Base-by-base conservation (phyloP, 2,797 vertebrate species). In the Phrynocephalus forsythii region DNA sequence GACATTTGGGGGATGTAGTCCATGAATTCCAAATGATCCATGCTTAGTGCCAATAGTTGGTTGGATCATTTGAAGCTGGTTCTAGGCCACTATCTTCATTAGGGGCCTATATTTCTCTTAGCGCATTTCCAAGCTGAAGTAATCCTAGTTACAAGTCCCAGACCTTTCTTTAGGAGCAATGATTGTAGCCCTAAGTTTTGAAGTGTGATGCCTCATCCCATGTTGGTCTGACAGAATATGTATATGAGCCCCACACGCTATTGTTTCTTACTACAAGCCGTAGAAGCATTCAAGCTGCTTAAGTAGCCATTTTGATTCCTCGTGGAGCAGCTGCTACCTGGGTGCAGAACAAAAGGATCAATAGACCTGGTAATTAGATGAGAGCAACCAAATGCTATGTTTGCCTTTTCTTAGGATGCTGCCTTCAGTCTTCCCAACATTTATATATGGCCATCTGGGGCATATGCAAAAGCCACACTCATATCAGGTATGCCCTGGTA, bases 321-420 rank as follows among this genome's bases (percentile, higher is more conserved):
- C 68, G n/a, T 86, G 38, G 6, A 80, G 78, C 68, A 80, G 50
- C 85, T 80, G 67, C 68, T 86, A 80, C 68, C 50, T 86, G 68
- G 11, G 67, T 20, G 16, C 68, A 72, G 67, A 86, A 33, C 67
- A 80, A 86, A 80, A 80, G 68, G 67, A 86, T 86, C 78, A n/a
- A 80, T 72, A 72, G 69, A 60, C 67, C 50, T 80, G 78, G 50
- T 30, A 86, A 86, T 79, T 60, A 79, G 67, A 71, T 33, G 67
- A 33, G 66, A 79, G 50, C 48, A 56, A 56, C 76, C 76, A 79
- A 71, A 79, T 79, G 77, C 20, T 71, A 10, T 52, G 9, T 68
- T 56, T 28, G 10, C 50, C 8, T 79, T 56, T 71, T 7, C 30
- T 72, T 79, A 18, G 11, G 24, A 28, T 86, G 67, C 38, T 86